Evolutionary conservation across 2,888 invertebrate genomes (phyloP).

Genomic region (Tetragnatha montana): DNA sequence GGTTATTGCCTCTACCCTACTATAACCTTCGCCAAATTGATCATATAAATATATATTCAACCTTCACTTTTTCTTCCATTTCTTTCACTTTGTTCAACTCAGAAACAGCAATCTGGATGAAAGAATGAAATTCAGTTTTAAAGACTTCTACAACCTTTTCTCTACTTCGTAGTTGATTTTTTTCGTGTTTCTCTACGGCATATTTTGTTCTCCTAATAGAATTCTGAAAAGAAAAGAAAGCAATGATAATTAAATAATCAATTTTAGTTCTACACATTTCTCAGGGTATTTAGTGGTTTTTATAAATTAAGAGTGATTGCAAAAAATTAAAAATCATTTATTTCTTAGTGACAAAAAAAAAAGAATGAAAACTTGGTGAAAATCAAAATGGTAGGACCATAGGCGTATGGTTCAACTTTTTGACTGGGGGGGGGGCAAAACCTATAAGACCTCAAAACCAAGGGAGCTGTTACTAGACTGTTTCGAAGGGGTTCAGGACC

Average conservation of each 20-base stretch:
- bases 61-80: slow-evolving; percentile 32
- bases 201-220: slow-evolving; percentile 2
- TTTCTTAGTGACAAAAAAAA: too few species aligned
- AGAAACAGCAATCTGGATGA: slow-evolving; percentile 11
- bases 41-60: background rate
- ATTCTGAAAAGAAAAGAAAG: slow-evolving; percentile 11
- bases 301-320: background rate
- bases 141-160: slow-evolving; percentile 23
- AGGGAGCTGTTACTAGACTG: too few species aligned
- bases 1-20: background rate
- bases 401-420: too few species aligned
- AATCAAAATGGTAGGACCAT: too few species aligned
- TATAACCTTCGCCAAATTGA: too few species aligned
- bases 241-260: background rate
- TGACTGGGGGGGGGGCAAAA: too few species aligned
- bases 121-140: slow-evolving; percentile 28
- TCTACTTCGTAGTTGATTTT: background rate
- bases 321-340: too few species aligned
- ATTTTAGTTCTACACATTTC: background rate
- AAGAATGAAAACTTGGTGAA: too few species aligned
- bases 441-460: too few species aligned
- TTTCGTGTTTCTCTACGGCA: background rate
- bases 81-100: slow-evolving; percentile 34
- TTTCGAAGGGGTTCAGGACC: too few species aligned
- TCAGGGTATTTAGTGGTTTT: background rate